Conservation (phyloP, 2,888 invertebrate species). For the Ligdia adustata region DNA sequence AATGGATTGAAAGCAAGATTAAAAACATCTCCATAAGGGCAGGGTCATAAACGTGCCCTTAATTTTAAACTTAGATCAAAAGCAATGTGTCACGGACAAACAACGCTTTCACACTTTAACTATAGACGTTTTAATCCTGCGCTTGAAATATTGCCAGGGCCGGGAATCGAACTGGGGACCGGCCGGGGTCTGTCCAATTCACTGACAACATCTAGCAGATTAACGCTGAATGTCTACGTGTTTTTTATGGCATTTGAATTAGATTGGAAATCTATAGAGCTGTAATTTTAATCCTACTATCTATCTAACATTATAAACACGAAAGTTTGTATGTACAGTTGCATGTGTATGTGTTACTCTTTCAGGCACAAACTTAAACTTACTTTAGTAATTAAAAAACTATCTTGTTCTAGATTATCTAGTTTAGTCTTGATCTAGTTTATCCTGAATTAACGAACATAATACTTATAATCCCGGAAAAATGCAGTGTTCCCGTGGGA, state of each 20-base stretch:
- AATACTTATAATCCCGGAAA: too few species aligned
- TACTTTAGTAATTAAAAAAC: too few species aligned
- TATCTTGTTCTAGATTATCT: too few species aligned
- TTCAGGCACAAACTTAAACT: too few species aligned
- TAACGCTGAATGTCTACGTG: conserved; percentile 55
- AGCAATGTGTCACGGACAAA: conserved; percentile 74
- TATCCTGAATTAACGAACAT: too few species aligned
- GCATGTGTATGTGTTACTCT: too few species aligned
- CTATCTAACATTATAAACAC: too few species aligned
- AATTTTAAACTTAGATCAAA: conserved; percentile 73
- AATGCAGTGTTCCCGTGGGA: too few species aligned
- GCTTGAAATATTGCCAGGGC: conserved; percentile 78
- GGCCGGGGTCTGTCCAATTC: conserved; percentile 62
- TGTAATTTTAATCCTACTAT: too few species aligned
- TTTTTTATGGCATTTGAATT: conserved; percentile 52
- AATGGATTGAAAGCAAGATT: conserved; percentile 56
- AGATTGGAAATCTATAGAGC: conserved; percentile 43
- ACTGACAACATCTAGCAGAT: conserved; percentile 64
- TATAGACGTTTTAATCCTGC: conserved; percentile 75
- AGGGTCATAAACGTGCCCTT: conserved; percentile 61
- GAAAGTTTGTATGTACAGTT: too few species aligned
- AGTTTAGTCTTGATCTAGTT: too few species aligned
- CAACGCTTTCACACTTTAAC: conserved; percentile 76
- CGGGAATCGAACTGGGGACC: conserved; percentile 44
- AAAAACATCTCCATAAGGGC: conserved; percentile 41